Evolutionary conservation across 35 echinoderm and acorn worm genomes (phyloP).

Genomic region (Ophiothrix spiculata): DNA sequence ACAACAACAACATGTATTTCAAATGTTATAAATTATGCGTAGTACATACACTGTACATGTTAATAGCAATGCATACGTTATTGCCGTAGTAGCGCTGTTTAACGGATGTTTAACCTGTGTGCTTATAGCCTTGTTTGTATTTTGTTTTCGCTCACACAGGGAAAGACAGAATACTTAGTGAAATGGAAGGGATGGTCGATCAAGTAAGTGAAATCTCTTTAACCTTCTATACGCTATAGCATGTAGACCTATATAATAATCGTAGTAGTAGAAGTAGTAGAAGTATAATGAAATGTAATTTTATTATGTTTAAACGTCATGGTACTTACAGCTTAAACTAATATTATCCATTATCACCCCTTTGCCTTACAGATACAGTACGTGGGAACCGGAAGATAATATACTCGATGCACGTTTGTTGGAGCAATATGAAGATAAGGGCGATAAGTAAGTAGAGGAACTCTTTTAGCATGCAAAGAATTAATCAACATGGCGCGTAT

Average conservation of each 20-base stretch:
- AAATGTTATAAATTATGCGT: no score
- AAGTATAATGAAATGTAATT: no score
- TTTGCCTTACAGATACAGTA: constrained; percentile 67
- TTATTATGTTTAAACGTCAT: no score
- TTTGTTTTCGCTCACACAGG: constrained; percentile 46
- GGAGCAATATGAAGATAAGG: constrained; percentile 54
- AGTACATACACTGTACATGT: no score
- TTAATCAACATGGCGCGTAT: background rate
- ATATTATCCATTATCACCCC: no score
- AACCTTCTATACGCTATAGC: background rate
- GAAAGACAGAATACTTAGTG: constrained; percentile 74
- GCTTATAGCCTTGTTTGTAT: no score
- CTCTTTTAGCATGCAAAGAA: background rate
- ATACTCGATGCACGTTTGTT: constrained; percentile 76
- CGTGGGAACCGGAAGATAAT: constrained; percentile 90
- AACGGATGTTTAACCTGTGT: no score
- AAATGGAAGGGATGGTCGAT: constrained; percentile 94
- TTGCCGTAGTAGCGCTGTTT: background rate
- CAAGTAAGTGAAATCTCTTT: constrained; percentile 71
- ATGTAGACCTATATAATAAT: no score
- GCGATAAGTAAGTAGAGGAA: constrained; percentile 47
- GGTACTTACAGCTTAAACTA: no score
- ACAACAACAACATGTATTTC: no score
- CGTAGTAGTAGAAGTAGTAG: no score
- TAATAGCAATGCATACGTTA: no score